phyloP scores from a whole-genome alignment of 2,113 vertebrate genomes.

The Cynopterus brachyotis region DNA sequence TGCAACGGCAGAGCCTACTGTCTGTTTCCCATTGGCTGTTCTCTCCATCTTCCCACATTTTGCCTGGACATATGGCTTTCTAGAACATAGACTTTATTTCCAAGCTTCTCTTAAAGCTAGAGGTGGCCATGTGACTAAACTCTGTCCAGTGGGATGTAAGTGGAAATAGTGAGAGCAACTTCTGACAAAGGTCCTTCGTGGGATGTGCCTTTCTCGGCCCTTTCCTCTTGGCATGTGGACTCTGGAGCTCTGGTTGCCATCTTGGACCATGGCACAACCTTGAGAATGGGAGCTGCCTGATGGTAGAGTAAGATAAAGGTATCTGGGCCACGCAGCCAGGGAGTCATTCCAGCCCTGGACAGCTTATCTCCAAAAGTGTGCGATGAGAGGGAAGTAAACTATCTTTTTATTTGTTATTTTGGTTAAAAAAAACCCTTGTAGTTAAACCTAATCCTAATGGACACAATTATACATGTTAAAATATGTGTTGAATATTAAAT shows the following conservation, averaged over 20 bases:
- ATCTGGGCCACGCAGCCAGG: rapidly evolving
- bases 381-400: background rate
- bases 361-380: background rate
- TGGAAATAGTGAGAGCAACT: background rate
- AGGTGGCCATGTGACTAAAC: background rate
- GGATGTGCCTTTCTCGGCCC: background rate
- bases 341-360: background rate
- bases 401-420: background rate
- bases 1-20: background rate
- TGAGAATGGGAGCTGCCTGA: no score
- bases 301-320: no score
- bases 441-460: background rate
- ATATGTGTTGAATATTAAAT: background rate
- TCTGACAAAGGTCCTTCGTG: background rate
- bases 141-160: background rate
- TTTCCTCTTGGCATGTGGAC: background rate
- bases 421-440: background rate
- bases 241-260: background rate
- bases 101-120: background rate
- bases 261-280: background rate
- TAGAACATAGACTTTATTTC: background rate
- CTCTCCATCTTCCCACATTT: background rate
- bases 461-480: background rate
- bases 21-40: background rate
- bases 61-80: background rate